Evolutionary conservation across 2,797 vertebrate genomes (phyloP).

Genomic region (Menidia menidia): DNA sequence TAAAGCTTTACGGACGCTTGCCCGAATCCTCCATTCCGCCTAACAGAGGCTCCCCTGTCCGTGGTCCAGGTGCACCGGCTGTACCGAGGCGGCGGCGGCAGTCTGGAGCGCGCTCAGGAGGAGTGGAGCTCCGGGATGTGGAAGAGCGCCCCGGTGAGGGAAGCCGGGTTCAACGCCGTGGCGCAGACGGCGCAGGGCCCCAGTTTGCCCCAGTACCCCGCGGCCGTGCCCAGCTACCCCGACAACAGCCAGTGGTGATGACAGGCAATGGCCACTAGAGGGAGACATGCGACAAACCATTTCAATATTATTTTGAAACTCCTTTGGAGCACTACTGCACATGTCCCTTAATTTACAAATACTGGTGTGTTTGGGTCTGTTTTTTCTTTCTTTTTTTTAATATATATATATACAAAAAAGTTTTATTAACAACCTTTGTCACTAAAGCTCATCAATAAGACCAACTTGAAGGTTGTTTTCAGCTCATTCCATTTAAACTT

Average conservation of each 20-base stretch:
- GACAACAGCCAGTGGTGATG: conserved; percentile 87
- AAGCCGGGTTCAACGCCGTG: conserved; percentile 88
- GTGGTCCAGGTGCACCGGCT: conserved; percentile 88
- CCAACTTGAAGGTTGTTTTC: conserved; percentile 12
- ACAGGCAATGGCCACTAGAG: conserved; percentile 43
- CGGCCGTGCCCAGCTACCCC: conserved; percentile 90
- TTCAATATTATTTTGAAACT: conserved; percentile 16
- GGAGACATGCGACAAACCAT: conserved; percentile 57
- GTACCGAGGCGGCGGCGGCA: conserved; percentile 92
- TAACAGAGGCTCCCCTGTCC: neutral
- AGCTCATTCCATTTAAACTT: conserved; percentile 60
- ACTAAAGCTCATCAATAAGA: conserved; percentile 14
- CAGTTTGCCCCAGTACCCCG: conserved; percentile 91
- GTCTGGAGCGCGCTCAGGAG: conserved; percentile 90
- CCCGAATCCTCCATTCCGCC: neutral
- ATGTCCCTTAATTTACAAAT: conserved; percentile 32
- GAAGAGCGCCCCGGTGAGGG: conserved; percentile 87
- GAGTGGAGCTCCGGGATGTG: conserved; percentile 92
- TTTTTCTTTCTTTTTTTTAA: conserved; percentile 26
- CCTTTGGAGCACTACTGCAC: conserved; percentile 24
- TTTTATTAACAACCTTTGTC: conserved; percentile 26
- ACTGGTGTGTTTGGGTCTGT: neutral
- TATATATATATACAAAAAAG: neutral
- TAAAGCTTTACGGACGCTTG: neutral
- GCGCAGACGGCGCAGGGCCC: conserved; percentile 81